These are phyloP conservation scores for Macheiramphus alcinus DNA, from an alignment of 2,113 vertebrate genomes.

Conservation along the genomic window DNA sequence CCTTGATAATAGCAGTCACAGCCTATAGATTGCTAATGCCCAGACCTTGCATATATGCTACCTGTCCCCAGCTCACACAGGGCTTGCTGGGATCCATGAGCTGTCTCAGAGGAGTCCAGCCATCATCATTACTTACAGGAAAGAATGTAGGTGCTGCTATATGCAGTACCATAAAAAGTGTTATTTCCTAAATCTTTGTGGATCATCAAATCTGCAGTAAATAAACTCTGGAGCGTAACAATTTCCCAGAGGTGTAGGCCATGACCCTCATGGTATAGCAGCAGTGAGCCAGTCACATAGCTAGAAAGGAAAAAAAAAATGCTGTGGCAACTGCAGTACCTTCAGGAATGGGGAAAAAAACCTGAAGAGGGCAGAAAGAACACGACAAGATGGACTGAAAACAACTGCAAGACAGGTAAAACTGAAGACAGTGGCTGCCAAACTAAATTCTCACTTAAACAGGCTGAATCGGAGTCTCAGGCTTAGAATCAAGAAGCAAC, in stretches of 20 bases:
- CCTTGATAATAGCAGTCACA: background rate
- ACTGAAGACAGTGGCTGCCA: background rate
- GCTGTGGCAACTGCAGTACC: background rate
- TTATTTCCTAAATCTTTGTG: background rate
- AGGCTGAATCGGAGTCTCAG: background rate
- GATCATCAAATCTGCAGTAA: background rate
- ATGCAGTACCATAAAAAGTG: background rate
- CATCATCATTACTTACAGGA: background rate
- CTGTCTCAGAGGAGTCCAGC: background rate
- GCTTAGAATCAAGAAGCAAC: background rate
- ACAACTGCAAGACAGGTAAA: background rate
- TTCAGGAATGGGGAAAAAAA: background rate
- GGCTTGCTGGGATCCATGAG: background rate
- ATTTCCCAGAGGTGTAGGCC: background rate
- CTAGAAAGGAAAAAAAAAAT: background rate
- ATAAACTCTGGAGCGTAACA: background rate
- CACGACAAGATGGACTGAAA: background rate
- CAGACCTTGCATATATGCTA: rapidly evolving
- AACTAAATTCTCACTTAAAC: background rate
- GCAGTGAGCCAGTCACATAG: background rate
- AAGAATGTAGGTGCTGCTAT: background rate
- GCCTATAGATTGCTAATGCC: background rate
- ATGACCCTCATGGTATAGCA: background rate
- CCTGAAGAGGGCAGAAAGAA: background rate
- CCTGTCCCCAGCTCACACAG: background rate